A percentile compares a stretch with the other conserved stretches of the same genome.
These are phyloP conservation scores for Cynopterus brachyotis DNA, from an alignment of 2,113 vertebrate species.

Conservation along the genomic window DNA sequence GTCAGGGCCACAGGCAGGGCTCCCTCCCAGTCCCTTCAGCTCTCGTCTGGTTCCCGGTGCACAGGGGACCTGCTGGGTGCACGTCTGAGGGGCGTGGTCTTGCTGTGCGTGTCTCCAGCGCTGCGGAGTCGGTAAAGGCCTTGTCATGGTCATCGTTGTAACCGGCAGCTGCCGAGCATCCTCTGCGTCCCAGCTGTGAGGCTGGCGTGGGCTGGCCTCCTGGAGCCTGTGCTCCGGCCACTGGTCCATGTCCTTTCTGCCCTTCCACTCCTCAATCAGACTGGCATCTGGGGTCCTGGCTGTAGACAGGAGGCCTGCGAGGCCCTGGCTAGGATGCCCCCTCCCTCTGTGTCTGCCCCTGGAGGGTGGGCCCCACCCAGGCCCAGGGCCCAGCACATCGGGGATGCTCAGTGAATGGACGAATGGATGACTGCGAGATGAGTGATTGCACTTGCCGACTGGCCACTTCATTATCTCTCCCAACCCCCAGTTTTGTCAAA, in stretches of 20 bases:
- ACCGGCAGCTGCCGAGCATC: too few species aligned
- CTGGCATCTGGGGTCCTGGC: not conserved
- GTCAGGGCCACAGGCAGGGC: not conserved
- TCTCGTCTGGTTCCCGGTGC: not conserved
- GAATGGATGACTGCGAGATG: not conserved
- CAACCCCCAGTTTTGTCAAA: not conserved
- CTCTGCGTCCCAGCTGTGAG: rapidly evolving
- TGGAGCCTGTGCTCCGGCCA: not conserved
- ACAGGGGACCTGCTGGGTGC: not conserved
- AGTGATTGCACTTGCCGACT: rapidly evolving
- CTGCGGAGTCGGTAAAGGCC: not conserved
- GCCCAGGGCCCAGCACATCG: not conserved
- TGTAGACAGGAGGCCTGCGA: rapidly evolving
- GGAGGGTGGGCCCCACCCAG: not conserved
- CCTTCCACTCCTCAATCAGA: rapidly evolving
- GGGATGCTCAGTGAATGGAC: not conserved
- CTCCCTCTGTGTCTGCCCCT: not conserved
- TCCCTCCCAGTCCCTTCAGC: not conserved
- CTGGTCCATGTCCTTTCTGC: not conserved
- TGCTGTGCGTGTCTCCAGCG: not conserved
- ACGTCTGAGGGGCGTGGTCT: rapidly evolving
- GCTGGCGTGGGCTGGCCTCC: too few species aligned
- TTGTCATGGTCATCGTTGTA: rapidly evolving
- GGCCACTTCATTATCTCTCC: too few species aligned
- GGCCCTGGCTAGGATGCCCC: not conserved